These are phyloP conservation scores for Lasioglossum pauxillum DNA, from an alignment of 2,888 invertebrate species.

Conservation along the genomic window DNA sequence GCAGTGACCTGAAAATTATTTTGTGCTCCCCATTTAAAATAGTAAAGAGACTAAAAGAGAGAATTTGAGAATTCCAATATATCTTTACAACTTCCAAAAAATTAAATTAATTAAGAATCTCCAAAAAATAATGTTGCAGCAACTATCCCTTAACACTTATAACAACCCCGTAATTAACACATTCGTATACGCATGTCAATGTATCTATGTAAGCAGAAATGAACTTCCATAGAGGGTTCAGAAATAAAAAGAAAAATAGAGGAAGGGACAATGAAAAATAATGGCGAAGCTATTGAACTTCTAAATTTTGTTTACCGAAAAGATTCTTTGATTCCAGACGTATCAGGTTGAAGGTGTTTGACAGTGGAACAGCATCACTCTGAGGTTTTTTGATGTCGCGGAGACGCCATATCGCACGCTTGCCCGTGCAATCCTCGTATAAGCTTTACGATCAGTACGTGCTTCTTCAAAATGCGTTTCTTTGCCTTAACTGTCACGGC, in stretches of 20 bases:
- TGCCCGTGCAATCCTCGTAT: conserved; percentile 50
- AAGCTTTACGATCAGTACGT: conserved; percentile 63
- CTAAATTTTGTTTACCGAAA: background rate
- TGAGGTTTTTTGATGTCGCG: conserved; percentile 38
- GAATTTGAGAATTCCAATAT: too few species aligned
- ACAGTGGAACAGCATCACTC: conserved; percentile 25
- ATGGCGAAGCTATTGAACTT: background rate
- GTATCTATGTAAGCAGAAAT: background rate
- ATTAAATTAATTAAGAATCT: too few species aligned
- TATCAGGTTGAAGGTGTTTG: conserved; percentile 27
- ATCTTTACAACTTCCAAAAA: too few species aligned
- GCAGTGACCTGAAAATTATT: too few species aligned
- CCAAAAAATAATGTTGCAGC: too few species aligned
- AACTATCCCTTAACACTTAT: too few species aligned
- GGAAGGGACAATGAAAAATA: background rate
- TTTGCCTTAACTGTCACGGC: conserved; percentile 40
- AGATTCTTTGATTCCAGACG: background rate
- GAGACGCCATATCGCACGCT: conserved; percentile 24
- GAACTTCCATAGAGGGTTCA: background rate
- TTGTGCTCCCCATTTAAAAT: too few species aligned
- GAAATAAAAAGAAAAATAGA: background rate
- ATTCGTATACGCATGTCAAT: background rate
- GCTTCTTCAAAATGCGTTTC: conserved; percentile 54
- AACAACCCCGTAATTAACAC: too few species aligned
- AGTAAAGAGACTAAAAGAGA: too few species aligned